These are phyloP conservation scores for Cheirogaleus major DNA, from an alignment of 2,797 vertebrate genomes.

Conservation along the genomic window DNA sequence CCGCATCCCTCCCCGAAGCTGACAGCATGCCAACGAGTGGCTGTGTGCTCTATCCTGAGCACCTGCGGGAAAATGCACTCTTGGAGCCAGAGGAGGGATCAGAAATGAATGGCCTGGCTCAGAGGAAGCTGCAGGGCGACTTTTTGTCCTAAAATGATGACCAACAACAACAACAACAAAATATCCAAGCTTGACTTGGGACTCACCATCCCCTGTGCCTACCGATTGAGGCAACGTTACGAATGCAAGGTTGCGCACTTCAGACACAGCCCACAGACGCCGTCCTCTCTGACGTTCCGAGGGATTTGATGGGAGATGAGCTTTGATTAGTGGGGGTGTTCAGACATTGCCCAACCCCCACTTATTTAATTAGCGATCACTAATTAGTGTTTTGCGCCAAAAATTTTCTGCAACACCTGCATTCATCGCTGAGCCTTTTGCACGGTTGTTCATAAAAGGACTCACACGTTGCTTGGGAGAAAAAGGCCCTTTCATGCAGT, in stretches of 20 bases:
- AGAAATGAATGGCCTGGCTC: not conserved
- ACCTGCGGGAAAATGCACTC: not conserved
- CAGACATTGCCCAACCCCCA: not conserved
- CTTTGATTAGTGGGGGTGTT: fast-evolving
- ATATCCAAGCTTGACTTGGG: fast-evolving
- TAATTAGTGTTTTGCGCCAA: not conserved
- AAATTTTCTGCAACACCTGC: not conserved
- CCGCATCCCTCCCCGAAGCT: too few relatives aligned
- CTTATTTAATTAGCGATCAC: not conserved
- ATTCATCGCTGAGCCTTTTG: not conserved
- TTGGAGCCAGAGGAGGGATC: fast-evolving
- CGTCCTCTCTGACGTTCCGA: not conserved
- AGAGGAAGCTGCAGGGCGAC: too few relatives aligned
- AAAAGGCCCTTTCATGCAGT: fast-evolving
- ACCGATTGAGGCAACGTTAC: fast-evolving
- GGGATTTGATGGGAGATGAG: not conserved
- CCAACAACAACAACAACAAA: too few relatives aligned
- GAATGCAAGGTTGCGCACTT: too few relatives aligned
- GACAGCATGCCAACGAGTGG: fast-evolving
- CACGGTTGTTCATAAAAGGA: not conserved
- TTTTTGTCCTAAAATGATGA: not conserved
- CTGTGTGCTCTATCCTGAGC: fast-evolving
- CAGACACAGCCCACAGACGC: fast-evolving
- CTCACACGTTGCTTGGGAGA: not conserved
- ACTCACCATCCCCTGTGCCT: fast-evolving